phyloP scores from a whole-genome alignment of 2,888 invertebrate genomes.

The Drosophila algonquin region DNA sequence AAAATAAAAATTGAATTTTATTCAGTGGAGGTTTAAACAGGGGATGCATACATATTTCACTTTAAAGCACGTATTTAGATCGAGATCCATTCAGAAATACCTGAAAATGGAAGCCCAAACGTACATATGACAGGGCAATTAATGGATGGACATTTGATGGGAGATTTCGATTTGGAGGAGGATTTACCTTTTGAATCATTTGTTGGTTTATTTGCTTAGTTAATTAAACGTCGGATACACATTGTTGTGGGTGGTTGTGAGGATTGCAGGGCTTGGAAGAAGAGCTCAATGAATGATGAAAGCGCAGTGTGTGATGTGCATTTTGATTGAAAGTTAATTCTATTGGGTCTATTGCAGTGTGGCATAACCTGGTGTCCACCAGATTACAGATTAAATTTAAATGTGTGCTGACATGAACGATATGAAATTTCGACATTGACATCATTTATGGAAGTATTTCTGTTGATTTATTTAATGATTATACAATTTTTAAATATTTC shows the following conservation, averaged over 20 bases:
- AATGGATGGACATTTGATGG: conserved; percentile 17
- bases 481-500: no score
- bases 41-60: not conserved
- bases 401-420: not conserved
- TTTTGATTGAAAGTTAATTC: not conserved
- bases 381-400: not conserved
- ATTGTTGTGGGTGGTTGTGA: not conserved
- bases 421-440: not conserved
- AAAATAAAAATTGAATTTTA: conserved; percentile 38
- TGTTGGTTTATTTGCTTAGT: conserved; percentile 19
- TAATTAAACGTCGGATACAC: conserved; percentile 12
- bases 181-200: not conserved
- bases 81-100: conserved; percentile 31
- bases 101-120: conserved; percentile 50
- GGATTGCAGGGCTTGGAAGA: not conserved
- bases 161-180: conserved; percentile 2
- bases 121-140: conserved; percentile 32
- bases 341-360: no score
- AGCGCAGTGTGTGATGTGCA: not conserved
- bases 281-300: not conserved
- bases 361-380: not conserved
- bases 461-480: not conserved
- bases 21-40: conserved; percentile 12
- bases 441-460: not conserved
- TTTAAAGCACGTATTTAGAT: conserved; percentile 9